Conservation (phyloP, 2,113 vertebrate genomes). For the Vidua macroura region DNA sequence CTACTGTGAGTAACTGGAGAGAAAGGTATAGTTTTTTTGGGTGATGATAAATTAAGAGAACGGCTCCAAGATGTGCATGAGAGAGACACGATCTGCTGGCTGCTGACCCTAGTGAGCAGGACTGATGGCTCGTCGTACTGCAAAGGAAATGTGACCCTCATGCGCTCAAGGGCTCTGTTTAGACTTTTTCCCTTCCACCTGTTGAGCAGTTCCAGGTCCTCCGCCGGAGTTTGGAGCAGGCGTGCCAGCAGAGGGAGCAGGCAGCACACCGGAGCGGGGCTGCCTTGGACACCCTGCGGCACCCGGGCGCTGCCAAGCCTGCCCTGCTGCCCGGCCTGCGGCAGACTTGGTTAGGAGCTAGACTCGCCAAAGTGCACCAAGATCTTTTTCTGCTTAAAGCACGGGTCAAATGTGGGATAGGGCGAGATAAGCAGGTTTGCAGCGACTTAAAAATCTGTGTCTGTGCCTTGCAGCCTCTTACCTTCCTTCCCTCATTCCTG, state of each 20-base stretch:
- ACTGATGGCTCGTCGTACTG: rapidly evolving
- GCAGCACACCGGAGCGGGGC: not conserved
- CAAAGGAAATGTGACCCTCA: rapidly evolving
- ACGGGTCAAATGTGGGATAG: too few species aligned
- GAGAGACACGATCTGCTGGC: rapidly evolving
- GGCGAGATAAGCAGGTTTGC: not conserved
- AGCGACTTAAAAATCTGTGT: not conserved
- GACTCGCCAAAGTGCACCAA: rapidly evolving
- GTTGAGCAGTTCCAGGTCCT: rapidly evolving
- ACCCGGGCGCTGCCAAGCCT: rapidly evolving
- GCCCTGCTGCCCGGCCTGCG: not conserved
- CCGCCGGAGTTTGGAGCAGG: not conserved
- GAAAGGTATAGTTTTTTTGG: not conserved
- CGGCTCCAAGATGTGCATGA: rapidly evolving
- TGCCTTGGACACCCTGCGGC: too few species aligned
- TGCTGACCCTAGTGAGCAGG: not conserved
- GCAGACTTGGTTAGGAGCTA: rapidly evolving
- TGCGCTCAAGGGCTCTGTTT: not conserved
- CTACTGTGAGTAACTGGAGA: not conserved
- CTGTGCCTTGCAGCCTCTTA: not conserved
- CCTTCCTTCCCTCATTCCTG: not conserved
- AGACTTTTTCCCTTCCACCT: rapidly evolving
- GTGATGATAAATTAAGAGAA: too few species aligned
- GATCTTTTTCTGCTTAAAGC: not conserved
- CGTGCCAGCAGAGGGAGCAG: slow-evolving; percentile 12